Conservation (phyloP, 1,140 invertebrate species). For the Popillia japonica region DNA sequence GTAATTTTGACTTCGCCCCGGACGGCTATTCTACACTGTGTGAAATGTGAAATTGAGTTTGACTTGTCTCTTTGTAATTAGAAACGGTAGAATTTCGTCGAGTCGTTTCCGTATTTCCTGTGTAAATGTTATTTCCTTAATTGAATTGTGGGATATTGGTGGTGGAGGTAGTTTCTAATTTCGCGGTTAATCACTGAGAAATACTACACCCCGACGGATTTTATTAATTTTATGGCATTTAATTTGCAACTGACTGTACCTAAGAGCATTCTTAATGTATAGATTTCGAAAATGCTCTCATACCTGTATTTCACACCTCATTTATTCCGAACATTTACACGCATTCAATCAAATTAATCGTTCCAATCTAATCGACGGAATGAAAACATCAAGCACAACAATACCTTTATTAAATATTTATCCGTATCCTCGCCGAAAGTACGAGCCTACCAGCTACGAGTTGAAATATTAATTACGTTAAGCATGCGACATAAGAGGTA, state of each 20-base stretch:
- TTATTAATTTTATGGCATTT: too few species aligned
- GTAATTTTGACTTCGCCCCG: neutral
- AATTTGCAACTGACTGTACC: too few species aligned
- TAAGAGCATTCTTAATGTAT: too few species aligned
- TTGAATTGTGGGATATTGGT: too few species aligned
- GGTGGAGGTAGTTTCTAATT: too few species aligned
- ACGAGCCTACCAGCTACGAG: neutral
- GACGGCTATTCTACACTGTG: too few species aligned
- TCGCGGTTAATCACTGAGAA: too few species aligned
- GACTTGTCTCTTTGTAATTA: neutral
- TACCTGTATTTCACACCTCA: neutral
- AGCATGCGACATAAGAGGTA: neutral
- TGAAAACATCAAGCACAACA: neutral
- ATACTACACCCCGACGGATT: too few species aligned
- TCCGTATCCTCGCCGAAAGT: neutral
- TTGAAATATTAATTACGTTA: neutral
- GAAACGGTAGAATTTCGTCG: neutral
- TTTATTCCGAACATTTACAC: neutral
- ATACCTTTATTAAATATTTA: slow-evolving; percentile 1
- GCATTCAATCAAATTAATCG: neutral
- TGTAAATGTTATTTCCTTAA: too few species aligned
- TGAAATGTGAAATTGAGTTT: neutral
- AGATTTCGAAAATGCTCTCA: too few species aligned
- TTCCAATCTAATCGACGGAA: neutral
- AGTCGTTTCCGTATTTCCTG: neutral